Conservation (phyloP, 2,888 invertebrate species). For the Eumerus sabulonum region DNA sequence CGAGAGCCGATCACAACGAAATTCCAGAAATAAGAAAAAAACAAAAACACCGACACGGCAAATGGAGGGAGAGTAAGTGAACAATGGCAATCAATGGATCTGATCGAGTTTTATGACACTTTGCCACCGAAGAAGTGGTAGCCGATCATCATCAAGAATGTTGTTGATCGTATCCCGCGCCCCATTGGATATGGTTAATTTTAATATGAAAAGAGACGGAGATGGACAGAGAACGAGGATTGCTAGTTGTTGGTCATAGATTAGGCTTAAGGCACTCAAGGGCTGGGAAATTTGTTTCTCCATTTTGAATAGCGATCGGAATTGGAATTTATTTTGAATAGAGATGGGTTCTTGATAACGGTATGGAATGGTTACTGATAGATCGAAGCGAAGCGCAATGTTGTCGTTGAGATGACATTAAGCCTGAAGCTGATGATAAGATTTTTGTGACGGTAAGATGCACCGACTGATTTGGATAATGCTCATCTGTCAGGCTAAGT, state of each 20-base stretch:
- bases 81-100: constrained; percentile 51
- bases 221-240: constrained; percentile 14
- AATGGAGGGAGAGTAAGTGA: constrained; percentile 15
- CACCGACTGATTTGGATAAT: too few relatives aligned
- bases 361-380: constrained; percentile 3
- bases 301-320: constrained; percentile 51
- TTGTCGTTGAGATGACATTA: constrained; percentile 45
- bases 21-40: not conserved
- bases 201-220: constrained; percentile 43
- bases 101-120: constrained; percentile 66
- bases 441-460: too few relatives aligned
- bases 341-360: constrained; percentile 40
- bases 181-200: constrained; percentile 62
- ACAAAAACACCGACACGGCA: not conserved
- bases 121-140: constrained; percentile 37
- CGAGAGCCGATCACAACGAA: not conserved
- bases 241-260: constrained; percentile 56
- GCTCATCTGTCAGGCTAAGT: too few relatives aligned
- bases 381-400: constrained; percentile 46
- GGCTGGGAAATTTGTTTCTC: constrained; percentile 58
- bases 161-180: constrained; percentile 64
- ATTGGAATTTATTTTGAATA: constrained; percentile 45
- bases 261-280: constrained; percentile 38
- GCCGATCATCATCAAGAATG: constrained; percentile 50
- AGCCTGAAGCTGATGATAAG: too few relatives aligned